Percentiles rank a stretch among this genome's conserved stretches.
These are phyloP conservation scores for Caenorhabditis plicata DNA, from an alignment of 2,888 invertebrate species.

Conservation along the genomic window DNA sequence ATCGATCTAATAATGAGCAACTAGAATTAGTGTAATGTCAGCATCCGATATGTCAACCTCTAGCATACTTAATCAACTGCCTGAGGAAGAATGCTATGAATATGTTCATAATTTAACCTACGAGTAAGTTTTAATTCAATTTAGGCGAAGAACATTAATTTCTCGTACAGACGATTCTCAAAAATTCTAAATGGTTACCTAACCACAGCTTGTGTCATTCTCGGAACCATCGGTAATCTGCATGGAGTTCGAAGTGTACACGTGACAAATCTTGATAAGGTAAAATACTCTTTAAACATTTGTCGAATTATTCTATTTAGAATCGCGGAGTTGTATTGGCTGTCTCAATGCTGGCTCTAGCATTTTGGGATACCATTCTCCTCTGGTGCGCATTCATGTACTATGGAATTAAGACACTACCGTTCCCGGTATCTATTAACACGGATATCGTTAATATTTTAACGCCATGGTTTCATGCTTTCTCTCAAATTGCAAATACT, in stretches of 20 bases:
- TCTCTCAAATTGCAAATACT: constrained; percentile 59
- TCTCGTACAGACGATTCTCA: constrained; percentile 37
- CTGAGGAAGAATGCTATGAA: neutral
- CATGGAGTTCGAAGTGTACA: constrained; percentile 52
- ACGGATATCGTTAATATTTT: constrained; percentile 33
- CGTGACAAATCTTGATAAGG: constrained; percentile 55
- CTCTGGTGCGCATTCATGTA: constrained; percentile 61
- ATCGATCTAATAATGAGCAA: no score
- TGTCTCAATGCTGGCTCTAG: constrained; percentile 56
- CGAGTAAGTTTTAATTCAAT: neutral
- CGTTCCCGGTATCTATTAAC: constrained; percentile 13
- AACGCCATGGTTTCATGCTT: constrained; percentile 54
- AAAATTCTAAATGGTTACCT: constrained; percentile 53
- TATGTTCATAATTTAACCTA: neutral
- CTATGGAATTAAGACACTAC: constrained; percentile 47
- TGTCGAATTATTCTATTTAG: constrained; percentile 11
- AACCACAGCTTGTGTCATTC: constrained; percentile 47
- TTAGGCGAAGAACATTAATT: neutral
- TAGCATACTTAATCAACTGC: neutral
- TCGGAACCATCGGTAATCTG: constrained; percentile 58
- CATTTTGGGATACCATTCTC: constrained; percentile 60
- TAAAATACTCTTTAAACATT: neutral
- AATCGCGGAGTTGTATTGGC: constrained; percentile 59
- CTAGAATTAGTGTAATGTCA: no score
- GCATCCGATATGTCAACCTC: no score